These are phyloP conservation scores for Melanotaenia maccullochi DNA, from an alignment of 2,797 vertebrate genomes.

Conservation along the genomic window DNA sequence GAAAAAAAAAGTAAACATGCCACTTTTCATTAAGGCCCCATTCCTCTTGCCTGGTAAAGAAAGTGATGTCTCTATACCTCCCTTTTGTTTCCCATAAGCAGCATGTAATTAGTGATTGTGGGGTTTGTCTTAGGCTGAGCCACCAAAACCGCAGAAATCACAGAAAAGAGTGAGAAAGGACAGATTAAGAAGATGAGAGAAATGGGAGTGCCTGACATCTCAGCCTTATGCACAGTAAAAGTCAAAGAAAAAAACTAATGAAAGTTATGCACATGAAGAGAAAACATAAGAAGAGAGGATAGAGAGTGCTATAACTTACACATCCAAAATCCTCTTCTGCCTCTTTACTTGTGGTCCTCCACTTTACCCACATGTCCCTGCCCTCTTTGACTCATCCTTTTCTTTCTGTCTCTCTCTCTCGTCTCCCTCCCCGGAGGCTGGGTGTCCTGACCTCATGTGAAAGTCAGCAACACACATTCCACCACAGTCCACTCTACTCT, in stretches of 20 bases:
- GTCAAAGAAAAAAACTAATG: not conserved
- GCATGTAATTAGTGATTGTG: constrained; percentile 60
- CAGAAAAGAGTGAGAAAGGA: constrained; percentile 34
- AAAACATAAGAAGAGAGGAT: not conserved
- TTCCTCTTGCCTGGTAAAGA: constrained; percentile 44
- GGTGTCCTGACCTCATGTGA: constrained; percentile 88
- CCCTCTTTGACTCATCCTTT: constrained; percentile 61
- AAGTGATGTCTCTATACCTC: constrained; percentile 61
- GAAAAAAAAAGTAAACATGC: constrained; percentile 78
- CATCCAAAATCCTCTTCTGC: constrained; percentile 17
- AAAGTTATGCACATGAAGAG: constrained; percentile 7
- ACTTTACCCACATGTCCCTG: constrained; percentile 41
- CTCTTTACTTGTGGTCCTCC: constrained; percentile 33
- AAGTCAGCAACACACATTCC: constrained; percentile 88
- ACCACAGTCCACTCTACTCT: constrained; percentile 88
- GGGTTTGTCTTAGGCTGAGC: constrained; percentile 46
- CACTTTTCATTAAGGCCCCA: constrained; percentile 70
- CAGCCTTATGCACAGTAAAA: not conserved
- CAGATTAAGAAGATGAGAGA: constrained; percentile 3
- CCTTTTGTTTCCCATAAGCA: constrained; percentile 51
- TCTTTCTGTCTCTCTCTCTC: constrained; percentile 35
- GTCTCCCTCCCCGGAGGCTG: constrained; percentile 81
- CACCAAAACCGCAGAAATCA: constrained; percentile 48
- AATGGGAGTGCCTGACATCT: not conserved
- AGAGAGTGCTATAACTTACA: constrained; percentile 1